These are phyloP conservation scores for Megathymus violae DNA, from an alignment of 1,140 invertebrate species.

Conservation along the genomic window DNA sequence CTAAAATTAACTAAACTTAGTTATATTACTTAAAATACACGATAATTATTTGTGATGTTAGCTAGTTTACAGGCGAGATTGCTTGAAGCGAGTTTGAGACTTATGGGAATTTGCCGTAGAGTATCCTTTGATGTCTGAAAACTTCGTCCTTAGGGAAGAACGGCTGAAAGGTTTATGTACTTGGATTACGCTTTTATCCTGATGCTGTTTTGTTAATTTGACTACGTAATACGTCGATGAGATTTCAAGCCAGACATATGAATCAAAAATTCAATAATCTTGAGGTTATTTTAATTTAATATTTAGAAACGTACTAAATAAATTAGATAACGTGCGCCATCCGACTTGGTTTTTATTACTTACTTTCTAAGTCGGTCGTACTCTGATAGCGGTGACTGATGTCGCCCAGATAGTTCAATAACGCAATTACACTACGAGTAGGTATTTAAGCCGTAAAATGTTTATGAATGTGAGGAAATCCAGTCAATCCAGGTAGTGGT, in stretches of 20 bases:
- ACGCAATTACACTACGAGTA: no score
- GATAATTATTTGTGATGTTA: conserved; percentile 20
- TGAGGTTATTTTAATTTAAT: no score
- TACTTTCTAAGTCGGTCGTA: no score
- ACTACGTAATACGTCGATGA: background rate
- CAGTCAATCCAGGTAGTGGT: no score
- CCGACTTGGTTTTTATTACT: no score
- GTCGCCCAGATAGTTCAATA: no score
- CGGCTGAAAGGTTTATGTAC: conserved; percentile 16
- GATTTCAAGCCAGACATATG: background rate
- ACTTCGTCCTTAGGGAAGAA: conserved; percentile 26
- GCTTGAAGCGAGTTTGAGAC: conserved; percentile 28
- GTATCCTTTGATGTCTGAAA: conserved; percentile 23
- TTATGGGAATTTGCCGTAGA: conserved; percentile 20
- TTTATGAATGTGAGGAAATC: no score
- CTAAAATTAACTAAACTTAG: conserved; percentile 7
- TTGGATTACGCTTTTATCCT: conserved; percentile 3
- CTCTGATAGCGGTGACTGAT: no score
- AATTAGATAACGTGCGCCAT: no score
- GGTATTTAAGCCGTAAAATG: no score
- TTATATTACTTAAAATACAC: conserved; percentile 14
- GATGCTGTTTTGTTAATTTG: background rate
- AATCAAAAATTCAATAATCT: no score
- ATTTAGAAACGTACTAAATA: no score
- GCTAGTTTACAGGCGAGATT: conserved; percentile 29